These are phyloP conservation scores for Orthonevra nobilis DNA, from an alignment of 2,888 invertebrate genomes.

Conservation along the genomic window DNA sequence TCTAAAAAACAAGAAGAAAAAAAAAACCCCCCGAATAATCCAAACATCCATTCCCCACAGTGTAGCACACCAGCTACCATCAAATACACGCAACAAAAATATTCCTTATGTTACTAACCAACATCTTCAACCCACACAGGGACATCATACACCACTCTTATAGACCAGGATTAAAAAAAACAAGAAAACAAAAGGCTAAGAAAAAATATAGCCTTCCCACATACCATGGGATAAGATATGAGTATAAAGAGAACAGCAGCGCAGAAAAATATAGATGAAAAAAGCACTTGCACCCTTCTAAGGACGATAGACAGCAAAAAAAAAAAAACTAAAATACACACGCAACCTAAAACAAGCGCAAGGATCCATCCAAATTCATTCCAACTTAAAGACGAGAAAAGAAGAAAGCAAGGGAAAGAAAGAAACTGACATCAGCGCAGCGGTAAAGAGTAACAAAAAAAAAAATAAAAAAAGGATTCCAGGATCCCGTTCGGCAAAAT, in stretches of 20 bases:
- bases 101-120: conserved; percentile 32
- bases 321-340: background rate
- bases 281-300: background rate
- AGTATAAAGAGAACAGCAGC: background rate
- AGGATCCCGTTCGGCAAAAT: conserved; percentile 26
- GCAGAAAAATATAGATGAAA: conserved; percentile 20
- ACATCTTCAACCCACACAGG: conserved; percentile 51
- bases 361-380: conserved; percentile 41
- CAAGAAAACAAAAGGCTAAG: conserved; percentile 24
- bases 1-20: conserved; percentile 1
- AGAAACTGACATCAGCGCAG: conserved; percentile 52
- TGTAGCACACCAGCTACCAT: conserved; percentile 12
- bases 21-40: too few species aligned
- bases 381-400: conserved; percentile 52
- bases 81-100: conserved; percentile 31
- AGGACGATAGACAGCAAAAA: conserved; percentile 1
- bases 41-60: background rate
- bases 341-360: conserved; percentile 27
- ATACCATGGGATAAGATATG: conserved; percentile 15
- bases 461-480: conserved; percentile 44
- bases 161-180: background rate
- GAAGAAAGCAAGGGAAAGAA: conserved; percentile 49
- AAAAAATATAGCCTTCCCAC: conserved; percentile 15
- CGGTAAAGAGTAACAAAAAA: conserved; percentile 31
- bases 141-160: conserved; percentile 13